Conservation (phyloP, 2,113 vertebrate genomes). For the Grantiella picta region DNA sequence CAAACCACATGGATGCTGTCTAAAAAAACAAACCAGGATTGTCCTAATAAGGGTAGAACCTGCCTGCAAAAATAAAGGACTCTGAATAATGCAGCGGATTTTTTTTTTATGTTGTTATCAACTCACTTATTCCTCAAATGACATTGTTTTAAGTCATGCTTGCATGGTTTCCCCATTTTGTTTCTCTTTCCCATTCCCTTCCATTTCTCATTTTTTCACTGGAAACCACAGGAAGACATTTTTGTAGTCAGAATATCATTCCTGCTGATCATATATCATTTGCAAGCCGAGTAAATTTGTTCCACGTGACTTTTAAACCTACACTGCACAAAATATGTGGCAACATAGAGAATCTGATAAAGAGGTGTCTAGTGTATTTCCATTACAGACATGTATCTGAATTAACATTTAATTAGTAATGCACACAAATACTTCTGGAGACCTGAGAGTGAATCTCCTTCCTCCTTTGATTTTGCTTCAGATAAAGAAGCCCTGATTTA, state of each 20-base stretch:
- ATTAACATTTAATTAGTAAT: neutral
- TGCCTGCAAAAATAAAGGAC: neutral
- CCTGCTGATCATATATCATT: slow-evolving; percentile 40
- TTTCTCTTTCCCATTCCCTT: slow-evolving; percentile 10
- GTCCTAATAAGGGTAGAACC: neutral
- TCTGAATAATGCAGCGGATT: neutral
- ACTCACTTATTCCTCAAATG: neutral
- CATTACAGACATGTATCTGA: neutral
- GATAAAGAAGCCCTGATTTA: neutral
- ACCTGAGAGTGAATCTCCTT: neutral
- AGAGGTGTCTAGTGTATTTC: neutral
- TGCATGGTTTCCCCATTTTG: neutral
- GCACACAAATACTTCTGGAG: neutral
- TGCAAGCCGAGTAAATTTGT: slow-evolving; percentile 36
- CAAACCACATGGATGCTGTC: neutral
- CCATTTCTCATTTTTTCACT: slow-evolving; percentile 1
- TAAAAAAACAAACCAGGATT: neutral
- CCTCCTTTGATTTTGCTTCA: neutral
- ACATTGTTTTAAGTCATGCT: neutral
- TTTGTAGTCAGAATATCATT: slow-evolving; percentile 44
- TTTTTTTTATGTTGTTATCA: neutral
- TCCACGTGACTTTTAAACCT: slow-evolving; percentile 45
- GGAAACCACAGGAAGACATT: slow-evolving; percentile 53
- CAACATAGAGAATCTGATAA: neutral
- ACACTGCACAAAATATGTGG: neutral